Evolutionary conservation across 2,797 vertebrate genomes (phyloP).

Genomic region (Enteromius fasciolatus): DNA sequence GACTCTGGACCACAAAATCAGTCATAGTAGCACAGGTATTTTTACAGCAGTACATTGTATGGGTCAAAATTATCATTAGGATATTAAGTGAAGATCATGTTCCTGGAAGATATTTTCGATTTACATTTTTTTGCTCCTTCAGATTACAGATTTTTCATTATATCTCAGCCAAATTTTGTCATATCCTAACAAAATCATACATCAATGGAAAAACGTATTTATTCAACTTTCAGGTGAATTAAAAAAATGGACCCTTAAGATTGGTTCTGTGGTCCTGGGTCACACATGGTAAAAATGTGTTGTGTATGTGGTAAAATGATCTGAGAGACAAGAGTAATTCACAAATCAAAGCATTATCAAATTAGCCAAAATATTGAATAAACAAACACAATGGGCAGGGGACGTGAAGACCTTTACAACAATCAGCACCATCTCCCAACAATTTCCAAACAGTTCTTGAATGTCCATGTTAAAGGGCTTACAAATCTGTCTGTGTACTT

Average conservation of each 20-base stretch:
- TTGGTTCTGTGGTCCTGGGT: background rate
- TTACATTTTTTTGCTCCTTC: background rate
- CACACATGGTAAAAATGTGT: background rate
- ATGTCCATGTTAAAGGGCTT: background rate
- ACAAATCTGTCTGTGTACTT: constrained; percentile 9
- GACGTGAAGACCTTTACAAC: background rate
- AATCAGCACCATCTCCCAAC: background rate
- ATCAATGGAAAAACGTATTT: no score
- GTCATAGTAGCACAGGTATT: background rate
- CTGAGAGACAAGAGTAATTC: background rate
- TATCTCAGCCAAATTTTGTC: no score
- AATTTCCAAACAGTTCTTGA: background rate
- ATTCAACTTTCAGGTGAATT: background rate
- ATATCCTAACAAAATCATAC: no score
- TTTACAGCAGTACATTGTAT: background rate
- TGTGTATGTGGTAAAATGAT: background rate
- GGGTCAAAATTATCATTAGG: background rate
- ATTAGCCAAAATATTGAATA: background rate
- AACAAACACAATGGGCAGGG: background rate
- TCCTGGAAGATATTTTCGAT: background rate
- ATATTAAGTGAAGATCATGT: background rate
- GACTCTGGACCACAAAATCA: background rate
- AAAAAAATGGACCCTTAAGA: background rate
- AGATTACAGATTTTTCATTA: no score
- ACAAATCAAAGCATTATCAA: background rate